These are phyloP conservation scores for Mirounga angustirostris DNA, from an alignment of 2,113 vertebrate species.

Conservation along the genomic window DNA sequence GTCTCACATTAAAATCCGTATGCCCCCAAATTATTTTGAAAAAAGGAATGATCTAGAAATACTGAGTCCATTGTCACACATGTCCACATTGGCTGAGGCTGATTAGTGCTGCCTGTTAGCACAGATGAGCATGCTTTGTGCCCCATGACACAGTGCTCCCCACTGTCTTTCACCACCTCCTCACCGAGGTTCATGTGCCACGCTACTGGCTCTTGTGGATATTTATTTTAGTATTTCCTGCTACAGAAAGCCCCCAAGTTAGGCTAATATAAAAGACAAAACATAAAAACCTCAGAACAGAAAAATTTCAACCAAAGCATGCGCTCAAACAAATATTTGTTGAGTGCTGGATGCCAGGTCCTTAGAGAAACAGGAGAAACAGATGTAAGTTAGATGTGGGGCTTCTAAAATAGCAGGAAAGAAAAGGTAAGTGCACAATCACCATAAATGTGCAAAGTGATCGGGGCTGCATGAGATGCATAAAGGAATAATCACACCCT, in stretches of 20 bases:
- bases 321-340: not conserved
- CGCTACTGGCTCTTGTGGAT: not conserved
- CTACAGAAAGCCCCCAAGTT: not conserved
- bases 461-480: not conserved
- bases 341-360: not conserved
- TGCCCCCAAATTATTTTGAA: not conserved
- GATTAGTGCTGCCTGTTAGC: not conserved
- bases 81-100: not conserved
- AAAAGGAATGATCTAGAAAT: not conserved
- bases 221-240: not conserved
- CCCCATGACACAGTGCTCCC: not conserved
- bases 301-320: not conserved
- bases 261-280: not conserved
- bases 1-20: not conserved
- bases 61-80: not conserved
- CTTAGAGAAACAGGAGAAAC: not conserved
- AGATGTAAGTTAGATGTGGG: not conserved
- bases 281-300: not conserved
- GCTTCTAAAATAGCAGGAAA: not conserved
- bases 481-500: not conserved
- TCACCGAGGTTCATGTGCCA: not conserved
- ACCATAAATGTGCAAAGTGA: not conserved
- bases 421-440: not conserved
- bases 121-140: rapidly evolving
- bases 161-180: not conserved